Evolutionary conservation across 2,888 invertebrate species (phyloP).

Genomic region (Conomelus anceps): DNA sequence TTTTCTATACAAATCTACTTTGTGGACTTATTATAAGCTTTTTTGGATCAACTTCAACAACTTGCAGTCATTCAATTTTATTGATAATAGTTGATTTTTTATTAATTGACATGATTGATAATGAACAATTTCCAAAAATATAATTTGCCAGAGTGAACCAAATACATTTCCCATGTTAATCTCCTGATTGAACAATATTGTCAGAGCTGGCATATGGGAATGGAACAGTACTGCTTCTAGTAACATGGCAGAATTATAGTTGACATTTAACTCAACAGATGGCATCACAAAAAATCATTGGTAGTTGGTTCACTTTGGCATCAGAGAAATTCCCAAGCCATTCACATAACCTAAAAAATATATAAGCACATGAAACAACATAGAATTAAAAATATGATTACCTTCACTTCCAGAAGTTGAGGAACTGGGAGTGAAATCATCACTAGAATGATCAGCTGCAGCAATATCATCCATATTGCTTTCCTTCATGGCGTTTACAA

Average conservation of each 20-base stretch:
- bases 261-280: neutral
- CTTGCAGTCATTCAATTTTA: no score
- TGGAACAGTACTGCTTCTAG: neutral
- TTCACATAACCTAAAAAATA: neutral
- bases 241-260: neutral
- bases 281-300: neutral
- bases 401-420: neutral
- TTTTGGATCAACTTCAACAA: no score
- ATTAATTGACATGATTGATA: neutral
- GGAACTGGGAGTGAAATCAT: neutral
- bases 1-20: no score
- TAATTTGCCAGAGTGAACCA: neutral
- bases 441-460: neutral
- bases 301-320: neutral
- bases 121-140: neutral
- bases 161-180: neutral
- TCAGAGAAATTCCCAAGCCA: neutral
- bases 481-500: neutral
- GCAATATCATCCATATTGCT: neutral
- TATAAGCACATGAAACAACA: neutral
- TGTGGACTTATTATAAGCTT: no score
- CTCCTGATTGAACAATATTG: neutral
- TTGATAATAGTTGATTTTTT: no score
- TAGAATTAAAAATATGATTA: neutral
- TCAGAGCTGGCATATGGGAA: neutral